Base-by-base conservation (phyloP, 2,888 invertebrate genomes). In the Leptinotarsa juncta region DNA sequence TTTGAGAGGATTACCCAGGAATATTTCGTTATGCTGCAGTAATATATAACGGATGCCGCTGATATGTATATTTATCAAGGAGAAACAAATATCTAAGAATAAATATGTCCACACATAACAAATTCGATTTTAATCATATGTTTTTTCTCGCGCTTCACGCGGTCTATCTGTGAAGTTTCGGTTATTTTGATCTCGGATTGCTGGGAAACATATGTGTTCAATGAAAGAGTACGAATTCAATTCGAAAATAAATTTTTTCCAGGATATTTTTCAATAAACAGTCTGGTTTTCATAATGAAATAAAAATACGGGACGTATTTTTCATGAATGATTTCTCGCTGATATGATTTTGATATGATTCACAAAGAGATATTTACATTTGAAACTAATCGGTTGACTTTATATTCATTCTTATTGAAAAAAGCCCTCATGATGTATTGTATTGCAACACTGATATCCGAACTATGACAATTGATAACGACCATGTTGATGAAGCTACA, bases 91-190 rank as follows among this genome's bases (percentile, higher is more conserved):
- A 76, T 53, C 62, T 20, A 65, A 51, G 60, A 26, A 67, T 65
- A 55, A 72, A 72, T 74, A 74, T 77, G 73, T 76, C 72, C 70
- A 70, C 77, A 69, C 77, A 62, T 67, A 70, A 74, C 73, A 74
- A 74, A 77, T 74, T 74, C 67, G 72, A 62, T 74, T 71, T 72
- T 72, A 74, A 77, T 77, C 70, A 74, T 62, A 32, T 55, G 53
- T 10, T 66, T 65, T 71, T 23, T 49, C 65, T 65, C 18, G 65
- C 55, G 42, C 65, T 55, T 49, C 23, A 23, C 23, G 50, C 62
- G 42, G 65, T 20, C 18, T 48, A 57, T 69, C 53, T 57, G 20
- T 20, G 49, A 60, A 57, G 57, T 69, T 48, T 57, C 69, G 69
- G 69, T 69, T 42, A 57, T 57, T 69, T 69, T 69, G 69, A 69